Base-by-base conservation (phyloP, 2,797 vertebrate species). In the Enteromius anoplus region DNA sequence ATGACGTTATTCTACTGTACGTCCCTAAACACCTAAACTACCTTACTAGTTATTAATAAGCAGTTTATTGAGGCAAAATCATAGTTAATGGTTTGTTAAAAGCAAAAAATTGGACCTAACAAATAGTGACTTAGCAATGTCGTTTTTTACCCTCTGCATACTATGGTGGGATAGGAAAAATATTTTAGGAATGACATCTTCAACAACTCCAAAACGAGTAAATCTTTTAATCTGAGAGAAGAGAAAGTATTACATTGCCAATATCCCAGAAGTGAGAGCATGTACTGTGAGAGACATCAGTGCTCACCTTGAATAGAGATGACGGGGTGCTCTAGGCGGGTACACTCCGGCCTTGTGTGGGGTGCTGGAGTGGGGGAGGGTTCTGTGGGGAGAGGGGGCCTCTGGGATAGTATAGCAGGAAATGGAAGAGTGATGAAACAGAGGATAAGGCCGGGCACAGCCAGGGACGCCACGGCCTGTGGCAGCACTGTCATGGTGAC, bases 251-350 rank as follows among this genome's bases (percentile, higher is more conserved):
- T 37, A 49, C 51, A 37, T 19, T 42, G 45, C n/a, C 29, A 53
- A 66, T 66, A 42, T 75, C 21, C 23, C 17, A 53, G 32, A n/a
- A 68, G 32, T 65, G 23, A 32, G 42, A 49, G 23, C 51, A 58
- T 34, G 32, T 26, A 23, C 12, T 68, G 49, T 1, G 26, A 34
- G 45, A 75, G 60, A 32, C 5, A 19, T 75, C 21, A 60, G 42
- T 66, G 37, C 96, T 96, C 92, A 99, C 98, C 98, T 96, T 96
- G 95, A 87, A 97, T 95, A 89, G 96, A 92, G 89, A 99, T 96
- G 71, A 94, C 93, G 75, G 98, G 98, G 86, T 98, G 98, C 78
- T 98, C 97, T 89, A 95, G 96, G 91, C 92, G 94, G 72, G 91
- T 80, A 86, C 98, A 99, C 82, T 96, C 93, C 0, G 86, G 88